phyloP scores from a whole-genome alignment of 2,888 invertebrate genomes.

The Rhogogaster chlorosoma region DNA sequence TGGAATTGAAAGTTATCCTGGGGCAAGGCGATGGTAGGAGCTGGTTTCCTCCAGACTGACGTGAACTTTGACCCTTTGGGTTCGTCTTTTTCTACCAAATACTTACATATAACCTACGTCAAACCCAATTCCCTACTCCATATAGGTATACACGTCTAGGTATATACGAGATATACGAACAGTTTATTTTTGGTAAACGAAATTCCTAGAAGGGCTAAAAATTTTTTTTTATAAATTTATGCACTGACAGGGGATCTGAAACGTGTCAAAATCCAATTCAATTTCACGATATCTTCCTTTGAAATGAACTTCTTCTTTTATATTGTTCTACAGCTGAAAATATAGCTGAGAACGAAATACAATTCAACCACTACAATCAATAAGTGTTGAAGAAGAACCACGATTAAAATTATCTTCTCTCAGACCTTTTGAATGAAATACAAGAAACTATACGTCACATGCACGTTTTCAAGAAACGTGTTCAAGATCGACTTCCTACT shows the following conservation, averaged over 20 bases:
- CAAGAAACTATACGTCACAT: too few relatives aligned
- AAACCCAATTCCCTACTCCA: neutral
- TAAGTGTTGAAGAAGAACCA: neutral
- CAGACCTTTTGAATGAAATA: too few relatives aligned
- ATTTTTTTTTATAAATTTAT: neutral
- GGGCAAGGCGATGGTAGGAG: neutral
- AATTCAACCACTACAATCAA: neutral
- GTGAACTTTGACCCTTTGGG: slow-evolving; percentile 20
- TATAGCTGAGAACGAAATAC: neutral
- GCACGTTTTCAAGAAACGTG: neutral
- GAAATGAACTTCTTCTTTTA: neutral
- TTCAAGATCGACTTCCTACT: neutral
- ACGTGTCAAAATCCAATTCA: neutral
- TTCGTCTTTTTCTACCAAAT: slow-evolving; percentile 2
- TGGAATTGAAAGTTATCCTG: slow-evolving; percentile 42
- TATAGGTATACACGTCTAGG: neutral
- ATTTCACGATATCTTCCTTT: neutral
- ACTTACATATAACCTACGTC: slow-evolving; percentile 2
- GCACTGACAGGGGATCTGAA: neutral
- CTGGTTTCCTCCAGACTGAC: slow-evolving; percentile 8
- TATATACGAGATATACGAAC: neutral
- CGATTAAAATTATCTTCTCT: neutral
- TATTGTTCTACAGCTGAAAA: neutral
- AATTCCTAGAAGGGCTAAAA: neutral
- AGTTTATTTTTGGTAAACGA: neutral